These are phyloP conservation scores for Hoplodrina blanda DNA, from an alignment of 2,888 invertebrate genomes.

Conservation along the genomic window DNA sequence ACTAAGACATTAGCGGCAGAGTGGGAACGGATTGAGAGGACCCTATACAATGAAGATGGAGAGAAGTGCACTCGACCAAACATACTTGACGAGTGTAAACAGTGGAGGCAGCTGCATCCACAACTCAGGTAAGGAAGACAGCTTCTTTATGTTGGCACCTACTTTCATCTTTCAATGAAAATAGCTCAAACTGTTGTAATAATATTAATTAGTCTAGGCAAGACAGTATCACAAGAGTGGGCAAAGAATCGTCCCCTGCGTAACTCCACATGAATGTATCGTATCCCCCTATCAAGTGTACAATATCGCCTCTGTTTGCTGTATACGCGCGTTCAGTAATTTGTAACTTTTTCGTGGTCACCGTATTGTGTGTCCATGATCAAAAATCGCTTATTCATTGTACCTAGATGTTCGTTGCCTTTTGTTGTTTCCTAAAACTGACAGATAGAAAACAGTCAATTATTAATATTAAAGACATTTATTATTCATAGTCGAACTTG, in stretches of 20 bases:
- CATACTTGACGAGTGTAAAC: slow-evolving; percentile 90
- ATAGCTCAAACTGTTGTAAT: too few species aligned
- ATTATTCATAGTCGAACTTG: not conserved
- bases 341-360: too few species aligned
- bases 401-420: too few species aligned
- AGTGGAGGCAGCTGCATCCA: slow-evolving; percentile 91
- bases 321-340: too few species aligned
- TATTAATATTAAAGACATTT: too few species aligned
- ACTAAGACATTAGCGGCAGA: slow-evolving; percentile 88
- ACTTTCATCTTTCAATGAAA: too few species aligned
- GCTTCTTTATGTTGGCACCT: not conserved
- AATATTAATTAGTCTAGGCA: not conserved
- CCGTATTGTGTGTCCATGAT: too few species aligned
- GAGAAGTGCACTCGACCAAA: slow-evolving; percentile 85
- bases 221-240: not conserved
- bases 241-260: not conserved
- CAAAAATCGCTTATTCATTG: too few species aligned
- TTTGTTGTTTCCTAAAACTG: too few species aligned
- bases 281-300: not conserved
- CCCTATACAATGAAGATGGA: slow-evolving; percentile 89
- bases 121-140: slow-evolving; percentile 85
- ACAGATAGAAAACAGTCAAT: too few species aligned
- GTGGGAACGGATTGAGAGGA: slow-evolving; percentile 90
- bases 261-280: not conserved
- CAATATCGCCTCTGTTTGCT: too few species aligned